phyloP scores from a whole-genome alignment of 2,888 invertebrate species.

The Tetrapedia diversipes region DNA sequence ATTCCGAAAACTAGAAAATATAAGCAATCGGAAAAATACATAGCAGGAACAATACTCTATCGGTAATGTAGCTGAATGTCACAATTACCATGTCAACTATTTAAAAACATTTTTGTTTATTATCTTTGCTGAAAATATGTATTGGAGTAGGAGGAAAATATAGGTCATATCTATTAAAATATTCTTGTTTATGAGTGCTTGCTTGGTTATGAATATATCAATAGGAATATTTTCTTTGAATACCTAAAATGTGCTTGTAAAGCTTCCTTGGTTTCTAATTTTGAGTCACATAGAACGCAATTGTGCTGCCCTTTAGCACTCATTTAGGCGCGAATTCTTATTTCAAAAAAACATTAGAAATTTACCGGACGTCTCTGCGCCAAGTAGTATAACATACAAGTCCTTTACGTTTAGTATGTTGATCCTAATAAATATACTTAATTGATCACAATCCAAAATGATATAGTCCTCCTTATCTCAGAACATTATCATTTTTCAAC shows the following conservation, averaged over 20 bases:
- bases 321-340: slow-evolving; percentile 63
- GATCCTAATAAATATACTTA: slow-evolving; percentile 4
- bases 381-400: slow-evolving; percentile 31
- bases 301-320: slow-evolving; percentile 75
- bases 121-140: not conserved
- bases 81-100: slow-evolving; percentile 19
- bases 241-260: slow-evolving; percentile 87
- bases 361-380: slow-evolving; percentile 37
- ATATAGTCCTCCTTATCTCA: slow-evolving; percentile 21
- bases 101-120: slow-evolving; percentile 13
- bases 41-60: slow-evolving; percentile 33
- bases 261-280: slow-evolving; percentile 85
- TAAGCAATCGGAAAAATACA: slow-evolving; percentile 23
- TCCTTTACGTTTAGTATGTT: slow-evolving; percentile 10
- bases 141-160: slow-evolving; percentile 16
- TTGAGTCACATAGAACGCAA: slow-evolving; percentile 86
- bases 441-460: slow-evolving; percentile 26
- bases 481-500: slow-evolving; percentile 25
- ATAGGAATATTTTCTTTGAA: slow-evolving; percentile 36
- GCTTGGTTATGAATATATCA: slow-evolving; percentile 41
- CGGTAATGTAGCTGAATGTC: slow-evolving; percentile 42
- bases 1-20: not conserved
- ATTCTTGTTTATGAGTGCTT: slow-evolving; percentile 6
- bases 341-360: slow-evolving; percentile 60
- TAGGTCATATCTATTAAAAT: not conserved